These are phyloP conservation scores for Ceuthmochares aereus DNA, from an alignment of 2,113 vertebrate species.

Conservation along the genomic window DNA sequence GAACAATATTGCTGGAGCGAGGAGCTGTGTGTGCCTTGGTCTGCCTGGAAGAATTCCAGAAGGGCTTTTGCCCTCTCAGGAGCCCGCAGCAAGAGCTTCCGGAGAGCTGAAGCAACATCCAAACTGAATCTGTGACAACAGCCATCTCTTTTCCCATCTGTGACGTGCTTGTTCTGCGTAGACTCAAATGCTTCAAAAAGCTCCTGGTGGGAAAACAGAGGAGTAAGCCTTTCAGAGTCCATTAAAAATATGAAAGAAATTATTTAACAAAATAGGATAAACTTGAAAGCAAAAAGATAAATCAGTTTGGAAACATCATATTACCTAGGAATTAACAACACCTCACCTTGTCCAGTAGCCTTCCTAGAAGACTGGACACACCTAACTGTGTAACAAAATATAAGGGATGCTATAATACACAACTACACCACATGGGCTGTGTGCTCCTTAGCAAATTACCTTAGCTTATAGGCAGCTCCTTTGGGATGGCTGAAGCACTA, in stretches of 20 bases:
- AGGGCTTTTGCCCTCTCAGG: slow-evolving; percentile 82
- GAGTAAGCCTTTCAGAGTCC: background rate
- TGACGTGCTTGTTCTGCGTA: slow-evolving; percentile 19
- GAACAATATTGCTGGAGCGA: background rate
- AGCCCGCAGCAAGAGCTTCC: slow-evolving; percentile 78
- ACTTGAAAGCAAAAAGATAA: background rate
- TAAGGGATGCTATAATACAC: no score
- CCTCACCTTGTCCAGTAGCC: no score
- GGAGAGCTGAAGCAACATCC: slow-evolving; percentile 79
- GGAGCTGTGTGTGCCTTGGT: background rate
- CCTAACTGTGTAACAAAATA: no score
- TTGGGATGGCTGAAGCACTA: no score
- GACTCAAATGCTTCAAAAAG: slow-evolving; percentile 82
- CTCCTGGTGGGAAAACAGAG: slow-evolving; percentile 78
- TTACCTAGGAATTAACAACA: no score
- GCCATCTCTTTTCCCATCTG: slow-evolving; percentile 41
- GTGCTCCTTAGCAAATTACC: no score
- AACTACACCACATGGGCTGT: no score
- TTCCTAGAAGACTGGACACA: no score
- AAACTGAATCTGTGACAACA: slow-evolving; percentile 66
- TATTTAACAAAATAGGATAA: background rate
- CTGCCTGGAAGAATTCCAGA: slow-evolving; percentile 82
- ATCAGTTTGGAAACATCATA: no score
- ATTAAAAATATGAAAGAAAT: background rate
- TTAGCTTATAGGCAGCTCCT: no score